Evolutionary conservation across 2,888 invertebrate species (phyloP).

Genomic region (Troglohyphantes excavatus): DNA sequence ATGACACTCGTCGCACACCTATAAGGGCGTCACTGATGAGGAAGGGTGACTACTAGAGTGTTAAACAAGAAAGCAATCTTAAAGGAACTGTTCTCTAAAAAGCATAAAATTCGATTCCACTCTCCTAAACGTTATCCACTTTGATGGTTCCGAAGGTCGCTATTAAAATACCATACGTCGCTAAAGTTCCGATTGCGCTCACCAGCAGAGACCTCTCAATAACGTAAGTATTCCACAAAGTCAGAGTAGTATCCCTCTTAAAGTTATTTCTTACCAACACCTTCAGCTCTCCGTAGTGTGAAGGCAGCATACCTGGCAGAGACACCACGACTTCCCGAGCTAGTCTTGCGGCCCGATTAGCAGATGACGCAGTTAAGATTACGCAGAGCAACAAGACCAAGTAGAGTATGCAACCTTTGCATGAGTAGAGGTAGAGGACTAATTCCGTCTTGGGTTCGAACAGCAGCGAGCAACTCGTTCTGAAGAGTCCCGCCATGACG

Average conservation of each 20-base stretch:
- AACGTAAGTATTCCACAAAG: conserved; percentile 13
- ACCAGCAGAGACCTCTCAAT: conserved; percentile 2
- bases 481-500: background rate
- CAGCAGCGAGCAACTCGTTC: background rate
- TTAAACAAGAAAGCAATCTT: too few relatives aligned
- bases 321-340: background rate
- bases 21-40: too few relatives aligned
- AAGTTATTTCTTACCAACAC: background rate
- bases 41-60: too few relatives aligned
- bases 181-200: background rate
- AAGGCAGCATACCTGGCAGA: background rate
- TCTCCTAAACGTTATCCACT: too few relatives aligned
- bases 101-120: too few relatives aligned
- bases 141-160: conserved; percentile 2
- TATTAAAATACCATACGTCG: conserved; percentile 1
- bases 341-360: background rate
- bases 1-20: too few relatives aligned
- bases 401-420: background rate
- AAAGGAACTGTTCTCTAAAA: too few relatives aligned
- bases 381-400: background rate
- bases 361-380: background rate
- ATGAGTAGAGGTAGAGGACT: background rate
- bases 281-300: background rate
- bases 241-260: background rate
- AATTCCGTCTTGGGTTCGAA: background rate